Conservation (phyloP, 2,888 invertebrate species). For the Buathra laborator region DNA sequence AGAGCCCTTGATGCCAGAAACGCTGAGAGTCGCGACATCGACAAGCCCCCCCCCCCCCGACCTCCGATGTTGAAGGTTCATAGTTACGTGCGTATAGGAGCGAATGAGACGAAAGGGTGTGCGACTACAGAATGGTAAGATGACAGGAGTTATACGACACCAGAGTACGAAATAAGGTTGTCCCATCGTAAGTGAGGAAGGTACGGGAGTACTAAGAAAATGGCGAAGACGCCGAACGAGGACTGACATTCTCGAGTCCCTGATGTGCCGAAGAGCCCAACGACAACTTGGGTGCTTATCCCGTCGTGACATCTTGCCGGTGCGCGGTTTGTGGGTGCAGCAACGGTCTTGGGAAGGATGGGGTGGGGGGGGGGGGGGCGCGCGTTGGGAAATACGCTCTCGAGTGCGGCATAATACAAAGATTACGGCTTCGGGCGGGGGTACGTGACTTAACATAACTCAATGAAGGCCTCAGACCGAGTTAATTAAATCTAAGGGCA, state of each 20-base stretch:
- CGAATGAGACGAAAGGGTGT: constrained; percentile 9
- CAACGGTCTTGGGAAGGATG: constrained; percentile 3
- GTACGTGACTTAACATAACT: constrained; percentile 80
- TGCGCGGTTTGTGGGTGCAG: constrained; percentile 56
- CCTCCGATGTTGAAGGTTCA: constrained; percentile 35
- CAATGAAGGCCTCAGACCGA: constrained; percentile 78
- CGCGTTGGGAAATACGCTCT: constrained; percentile 73
- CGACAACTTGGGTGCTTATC: constrained; percentile 63
- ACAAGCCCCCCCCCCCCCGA: background rate
- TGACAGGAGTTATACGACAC: constrained; percentile 30
- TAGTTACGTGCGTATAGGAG: background rate
- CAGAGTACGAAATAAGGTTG: constrained; percentile 35
- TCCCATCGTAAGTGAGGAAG: constrained; percentile 5
- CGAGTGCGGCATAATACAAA: constrained; percentile 78
- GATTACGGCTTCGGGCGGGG: constrained; percentile 74
- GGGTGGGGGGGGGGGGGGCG: no score
- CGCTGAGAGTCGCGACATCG: constrained; percentile 47
- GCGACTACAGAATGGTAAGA: constrained; percentile 12
- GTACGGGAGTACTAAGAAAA: constrained; percentile 47
- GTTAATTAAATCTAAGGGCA: constrained; percentile 79
- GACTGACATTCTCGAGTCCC: constrained; percentile 57
- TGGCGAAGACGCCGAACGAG: constrained; percentile 41
- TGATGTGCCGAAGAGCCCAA: constrained; percentile 57
- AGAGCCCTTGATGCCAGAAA: constrained; percentile 61
- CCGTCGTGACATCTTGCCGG: constrained; percentile 69